Base-by-base conservation (phyloP, 2,888 invertebrate species). In the Lithosia quadra region DNA sequence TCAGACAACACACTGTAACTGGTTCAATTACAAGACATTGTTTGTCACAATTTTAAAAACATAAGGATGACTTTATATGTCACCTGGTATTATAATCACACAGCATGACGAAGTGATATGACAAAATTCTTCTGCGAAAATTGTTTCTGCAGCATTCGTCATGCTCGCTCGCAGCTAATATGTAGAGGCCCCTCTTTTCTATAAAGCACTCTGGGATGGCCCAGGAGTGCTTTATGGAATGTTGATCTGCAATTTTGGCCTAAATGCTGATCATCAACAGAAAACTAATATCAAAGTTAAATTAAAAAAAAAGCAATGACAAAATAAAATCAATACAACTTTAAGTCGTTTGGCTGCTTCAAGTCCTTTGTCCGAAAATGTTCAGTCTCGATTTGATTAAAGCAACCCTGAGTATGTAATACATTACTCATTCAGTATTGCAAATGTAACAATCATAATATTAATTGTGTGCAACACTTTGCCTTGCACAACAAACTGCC, bases 401-500 rank as follows among this genome's bases (percentile, higher is more conserved):
- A 18, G 49, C 7, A 18, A 18, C 18, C 43, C 18, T 43, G 43
- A 43, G 18, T 49, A 7, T n/a, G 49, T 49, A 49, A 49, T n/a
- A 49, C 49, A 43, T 66, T 34, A 66, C 24, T 55, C 66, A 66
- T 21, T 1, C 55, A 28, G n/a, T n/a, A 24, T 39, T 57, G 49
- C 34, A 49, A 43, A 15, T 24, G n/a, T 39, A 65, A 34, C 21
- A 49, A 59, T 53, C 49, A 64, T 62, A 49, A 49, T 13, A 62
- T 28, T 60, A 68, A 68, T 64, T 60, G 60, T 59, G 39, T 34
- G 53, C 36, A 64, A 64, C 68, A 64, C 60, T 68, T 68, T 39
- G 63, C 61, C 61, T 61, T 49, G 43, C 68, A 67, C 67, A 73
- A 73, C 63, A 53, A 69, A 75, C 63, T 13, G 65, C 69, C 69